These are phyloP conservation scores for Calonectris borealis DNA, from an alignment of 2,113 vertebrate species.

Conservation along the genomic window DNA sequence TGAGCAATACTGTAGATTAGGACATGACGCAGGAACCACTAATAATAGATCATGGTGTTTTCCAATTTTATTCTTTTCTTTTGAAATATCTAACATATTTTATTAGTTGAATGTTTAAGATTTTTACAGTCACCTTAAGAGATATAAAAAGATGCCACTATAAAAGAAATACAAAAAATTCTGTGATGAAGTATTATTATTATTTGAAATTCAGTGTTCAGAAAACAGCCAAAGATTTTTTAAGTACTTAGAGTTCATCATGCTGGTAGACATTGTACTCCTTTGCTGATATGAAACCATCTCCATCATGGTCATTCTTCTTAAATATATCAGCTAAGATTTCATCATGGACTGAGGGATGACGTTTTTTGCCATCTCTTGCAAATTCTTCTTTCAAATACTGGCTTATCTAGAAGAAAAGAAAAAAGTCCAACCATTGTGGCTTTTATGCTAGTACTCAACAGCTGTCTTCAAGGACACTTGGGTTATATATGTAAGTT, in stretches of 20 bases:
- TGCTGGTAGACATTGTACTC: constrained; percentile 94
- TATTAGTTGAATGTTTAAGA: constrained; percentile 20
- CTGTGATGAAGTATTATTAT: not conserved
- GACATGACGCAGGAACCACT: not conserved
- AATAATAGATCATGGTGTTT: not conserved
- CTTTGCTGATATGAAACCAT: constrained; percentile 88
- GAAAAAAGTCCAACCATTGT: not conserved
- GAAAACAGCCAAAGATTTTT: not conserved
- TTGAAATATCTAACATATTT: not conserved
- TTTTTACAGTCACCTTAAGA: constrained; percentile 27
- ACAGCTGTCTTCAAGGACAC: not conserved
- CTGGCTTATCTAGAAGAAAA: constrained; percentile 79
- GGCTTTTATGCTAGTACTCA: not conserved
- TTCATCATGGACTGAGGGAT: constrained; percentile 82
- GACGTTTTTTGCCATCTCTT: constrained; percentile 79
- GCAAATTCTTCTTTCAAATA: constrained; percentile 88
- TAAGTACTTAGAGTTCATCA: constrained; percentile 86
- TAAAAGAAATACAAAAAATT: constrained; percentile 14
- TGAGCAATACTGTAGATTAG: not conserved
- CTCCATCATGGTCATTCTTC: constrained; percentile 85
- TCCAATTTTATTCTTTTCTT: constrained; percentile 30
- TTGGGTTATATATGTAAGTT: rapidly evolving
- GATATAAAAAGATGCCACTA: constrained; percentile 34
- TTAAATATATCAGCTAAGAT: constrained; percentile 89
- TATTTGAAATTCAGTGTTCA: constrained; percentile 35